These are phyloP conservation scores for Eulemur coronatus DNA, from an alignment of 2,797 vertebrate species.

Conservation along the genomic window DNA sequence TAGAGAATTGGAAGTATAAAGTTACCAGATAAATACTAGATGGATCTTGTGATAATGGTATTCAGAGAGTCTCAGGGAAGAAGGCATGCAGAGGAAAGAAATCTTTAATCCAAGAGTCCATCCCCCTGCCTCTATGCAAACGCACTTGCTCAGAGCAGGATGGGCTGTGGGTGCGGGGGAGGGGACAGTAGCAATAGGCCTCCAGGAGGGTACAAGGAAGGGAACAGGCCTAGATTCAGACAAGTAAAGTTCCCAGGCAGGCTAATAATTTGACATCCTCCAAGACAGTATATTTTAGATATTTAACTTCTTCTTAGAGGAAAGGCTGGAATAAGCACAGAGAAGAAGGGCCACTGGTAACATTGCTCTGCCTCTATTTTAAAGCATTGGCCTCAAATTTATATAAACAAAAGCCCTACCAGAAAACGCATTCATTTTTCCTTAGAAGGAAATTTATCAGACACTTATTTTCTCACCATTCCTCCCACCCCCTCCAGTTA, in stretches of 20 bases:
- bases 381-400: background rate
- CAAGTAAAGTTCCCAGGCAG: background rate
- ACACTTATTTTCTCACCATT: background rate
- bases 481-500: background rate
- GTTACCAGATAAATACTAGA: background rate
- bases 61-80: background rate
- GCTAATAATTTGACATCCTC: background rate
- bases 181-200: background rate
- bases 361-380: background rate
- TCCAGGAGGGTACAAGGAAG: background rate
- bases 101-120: background rate
- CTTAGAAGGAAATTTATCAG: background rate
- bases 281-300: background rate
- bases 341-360: background rate
- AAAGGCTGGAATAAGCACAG: background rate
- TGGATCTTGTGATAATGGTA: background rate
- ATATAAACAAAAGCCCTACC: background rate
- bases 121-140: background rate
- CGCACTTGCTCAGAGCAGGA: background rate
- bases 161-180: background rate
- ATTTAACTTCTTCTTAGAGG: background rate
- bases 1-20: background rate
- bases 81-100: background rate
- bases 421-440: constrained; percentile 34
- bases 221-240: background rate